A percentile compares a stretch with the other conserved stretches of the same genome.
Conservation (phyloP, 2,888 invertebrate species). For the Balanococcus diminutus region DNA sequence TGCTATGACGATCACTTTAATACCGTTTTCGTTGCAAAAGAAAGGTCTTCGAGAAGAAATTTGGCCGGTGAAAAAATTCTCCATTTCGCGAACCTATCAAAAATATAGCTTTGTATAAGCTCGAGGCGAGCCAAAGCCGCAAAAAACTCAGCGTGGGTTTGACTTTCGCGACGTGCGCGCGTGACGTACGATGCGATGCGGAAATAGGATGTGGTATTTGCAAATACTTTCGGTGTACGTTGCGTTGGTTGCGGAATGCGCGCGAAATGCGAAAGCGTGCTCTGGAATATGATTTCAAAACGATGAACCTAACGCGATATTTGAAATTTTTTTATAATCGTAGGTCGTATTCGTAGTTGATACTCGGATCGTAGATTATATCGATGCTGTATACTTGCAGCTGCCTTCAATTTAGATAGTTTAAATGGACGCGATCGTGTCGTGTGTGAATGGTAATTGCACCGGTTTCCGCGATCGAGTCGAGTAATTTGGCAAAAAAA, state of each 20-base stretch:
- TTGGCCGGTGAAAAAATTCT: neutral
- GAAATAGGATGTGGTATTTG: neutral
- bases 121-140: neutral
- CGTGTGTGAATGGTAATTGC: neutral
- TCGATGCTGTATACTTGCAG: no score
- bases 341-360: neutral
- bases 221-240: neutral
- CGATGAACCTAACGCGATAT: neutral
- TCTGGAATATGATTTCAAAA: neutral
- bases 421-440: neutral
- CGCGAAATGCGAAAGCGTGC: neutral
- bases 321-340: neutral
- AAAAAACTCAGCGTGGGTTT: neutral
- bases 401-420: no score
- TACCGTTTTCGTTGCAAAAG: neutral
- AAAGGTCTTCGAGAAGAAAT: neutral
- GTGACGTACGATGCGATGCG: neutral
- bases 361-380: no score
- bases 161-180: neutral
- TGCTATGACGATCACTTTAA: neutral
- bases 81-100: neutral
- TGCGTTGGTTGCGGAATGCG: neutral
- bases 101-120: neutral
- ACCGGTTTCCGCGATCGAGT: neutral
- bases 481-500: no score